phyloP scores from a whole-genome alignment of 2,888 invertebrate species.

The Drosophila parthenogenetica region DNA sequence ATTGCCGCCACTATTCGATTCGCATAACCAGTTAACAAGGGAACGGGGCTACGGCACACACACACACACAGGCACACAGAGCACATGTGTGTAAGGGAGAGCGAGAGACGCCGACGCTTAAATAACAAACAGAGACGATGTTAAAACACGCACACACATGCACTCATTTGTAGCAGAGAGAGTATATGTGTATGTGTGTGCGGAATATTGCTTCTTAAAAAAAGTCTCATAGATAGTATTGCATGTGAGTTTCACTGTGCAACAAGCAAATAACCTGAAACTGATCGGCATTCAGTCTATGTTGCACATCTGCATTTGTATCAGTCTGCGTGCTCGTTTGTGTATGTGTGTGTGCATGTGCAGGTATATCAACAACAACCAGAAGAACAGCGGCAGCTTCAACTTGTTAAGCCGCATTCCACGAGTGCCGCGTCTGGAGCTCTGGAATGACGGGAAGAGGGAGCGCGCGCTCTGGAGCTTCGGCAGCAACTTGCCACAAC shows the following conservation, averaged over 20 bases:
- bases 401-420: slow-evolving; percentile 76
- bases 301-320: slow-evolving; percentile 60
- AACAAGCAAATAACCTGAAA: slow-evolving; percentile 52
- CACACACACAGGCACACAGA: slow-evolving; percentile 29
- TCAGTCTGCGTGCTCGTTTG: slow-evolving; percentile 10
- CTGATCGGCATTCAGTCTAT: slow-evolving; percentile 54
- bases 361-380: slow-evolving; percentile 25
- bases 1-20: slow-evolving; percentile 37
- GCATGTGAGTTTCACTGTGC: slow-evolving; percentile 38
- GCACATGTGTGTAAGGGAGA: slow-evolving; percentile 13
- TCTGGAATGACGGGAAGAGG: slow-evolving; percentile 37
- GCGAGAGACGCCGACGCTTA: slow-evolving; percentile 26
- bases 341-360: slow-evolving; percentile 23
- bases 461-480: slow-evolving; percentile 40
- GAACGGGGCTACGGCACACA: slow-evolving; percentile 32
- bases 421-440: slow-evolving; percentile 51
- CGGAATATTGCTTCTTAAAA: slow-evolving; percentile 12
- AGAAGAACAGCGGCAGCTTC: slow-evolving; percentile 36
- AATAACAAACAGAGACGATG: slow-evolving; percentile 48
- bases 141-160: neutral
- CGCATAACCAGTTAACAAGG: slow-evolving; percentile 77
- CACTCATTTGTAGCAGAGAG: neutral
- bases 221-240: slow-evolving; percentile 5
- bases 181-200: slow-evolving; percentile 3
- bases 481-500: slow-evolving; percentile 55